These are phyloP conservation scores for Parazoanthus atlanticus DNA, from an alignment of 92 coral and sea anemone genomes.

Conservation along the genomic window DNA sequence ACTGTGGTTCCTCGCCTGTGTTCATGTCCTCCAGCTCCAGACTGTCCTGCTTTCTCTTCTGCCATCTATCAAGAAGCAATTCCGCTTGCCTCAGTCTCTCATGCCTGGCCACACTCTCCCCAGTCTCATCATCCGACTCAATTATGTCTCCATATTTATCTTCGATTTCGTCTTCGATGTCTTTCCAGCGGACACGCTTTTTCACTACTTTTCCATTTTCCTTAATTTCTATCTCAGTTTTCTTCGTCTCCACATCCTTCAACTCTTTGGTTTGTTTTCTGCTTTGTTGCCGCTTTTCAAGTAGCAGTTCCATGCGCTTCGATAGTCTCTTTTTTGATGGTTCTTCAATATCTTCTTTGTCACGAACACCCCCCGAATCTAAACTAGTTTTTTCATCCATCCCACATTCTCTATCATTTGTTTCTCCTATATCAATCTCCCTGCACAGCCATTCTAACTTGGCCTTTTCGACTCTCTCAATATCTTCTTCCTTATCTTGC, in stretches of 20 bases:
- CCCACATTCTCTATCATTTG: background rate
- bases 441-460: background rate
- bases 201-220: background rate
- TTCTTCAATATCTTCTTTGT: background rate
- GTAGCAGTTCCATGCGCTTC: slow-evolving; percentile 32
- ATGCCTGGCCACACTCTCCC: slow-evolving; percentile 4
- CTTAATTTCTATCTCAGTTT: background rate
- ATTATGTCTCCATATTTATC: slow-evolving; percentile 14
- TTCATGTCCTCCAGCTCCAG: background rate
- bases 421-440: background rate
- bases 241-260: background rate
- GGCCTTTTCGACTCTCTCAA: background rate
- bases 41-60: background rate
- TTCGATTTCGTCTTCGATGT: slow-evolving; percentile 29
- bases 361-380: background rate
- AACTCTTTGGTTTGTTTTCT: background rate
- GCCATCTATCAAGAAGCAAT: slow-evolving; percentile 35
- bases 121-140: background rate
- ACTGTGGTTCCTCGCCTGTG: background rate
- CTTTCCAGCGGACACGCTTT: slow-evolving; percentile 44
- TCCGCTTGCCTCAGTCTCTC: slow-evolving; percentile 24
- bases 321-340: background rate
- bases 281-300: slow-evolving; percentile 26
- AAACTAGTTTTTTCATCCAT: background rate
- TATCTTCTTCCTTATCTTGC: background rate